phyloP scores from a whole-genome alignment of 2,797 vertebrate genomes.

The Triplophysa bombifrons region DNA sequence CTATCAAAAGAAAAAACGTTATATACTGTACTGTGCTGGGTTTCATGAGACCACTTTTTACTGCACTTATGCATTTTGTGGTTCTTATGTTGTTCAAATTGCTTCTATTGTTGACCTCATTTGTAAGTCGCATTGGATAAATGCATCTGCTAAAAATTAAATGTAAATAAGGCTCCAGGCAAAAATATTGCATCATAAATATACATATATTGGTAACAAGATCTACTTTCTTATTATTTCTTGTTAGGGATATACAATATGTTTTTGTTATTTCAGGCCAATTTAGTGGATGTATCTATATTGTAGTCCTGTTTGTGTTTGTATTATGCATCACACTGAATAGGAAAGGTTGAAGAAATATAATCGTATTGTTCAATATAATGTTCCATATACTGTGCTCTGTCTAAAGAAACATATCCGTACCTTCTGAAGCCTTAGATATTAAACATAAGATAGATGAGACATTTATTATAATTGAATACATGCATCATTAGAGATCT shows the following conservation, averaged over 20 bases:
- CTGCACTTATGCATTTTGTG: too few species aligned
- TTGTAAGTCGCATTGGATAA: too few species aligned
- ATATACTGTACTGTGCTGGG: too few species aligned
- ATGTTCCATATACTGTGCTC: neutral
- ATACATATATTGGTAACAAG: neutral
- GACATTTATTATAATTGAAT: slow-evolving; percentile 14
- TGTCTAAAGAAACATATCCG: neutral
- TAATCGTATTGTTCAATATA: neutral
- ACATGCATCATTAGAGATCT: slow-evolving; percentile 15
- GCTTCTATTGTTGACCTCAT: too few species aligned
- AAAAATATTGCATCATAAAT: slow-evolving; percentile 2
- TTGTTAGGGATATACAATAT: neutral
- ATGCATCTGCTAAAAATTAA: too few species aligned
- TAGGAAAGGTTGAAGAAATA: neutral
- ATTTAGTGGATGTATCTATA: too few species aligned
- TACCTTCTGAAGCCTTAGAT: neutral
- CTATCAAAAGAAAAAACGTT: too few species aligned
- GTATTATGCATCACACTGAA: neutral
- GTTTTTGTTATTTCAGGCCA: too few species aligned
- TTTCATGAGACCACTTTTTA: too few species aligned
- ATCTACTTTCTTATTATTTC: neutral
- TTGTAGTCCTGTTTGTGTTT: too few species aligned
- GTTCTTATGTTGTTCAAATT: too few species aligned
- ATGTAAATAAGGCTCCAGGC: neutral
- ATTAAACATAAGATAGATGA: neutral